Evolutionary conservation across 2,888 invertebrate species (phyloP).

Genomic region (Cheilosia urbana): DNA sequence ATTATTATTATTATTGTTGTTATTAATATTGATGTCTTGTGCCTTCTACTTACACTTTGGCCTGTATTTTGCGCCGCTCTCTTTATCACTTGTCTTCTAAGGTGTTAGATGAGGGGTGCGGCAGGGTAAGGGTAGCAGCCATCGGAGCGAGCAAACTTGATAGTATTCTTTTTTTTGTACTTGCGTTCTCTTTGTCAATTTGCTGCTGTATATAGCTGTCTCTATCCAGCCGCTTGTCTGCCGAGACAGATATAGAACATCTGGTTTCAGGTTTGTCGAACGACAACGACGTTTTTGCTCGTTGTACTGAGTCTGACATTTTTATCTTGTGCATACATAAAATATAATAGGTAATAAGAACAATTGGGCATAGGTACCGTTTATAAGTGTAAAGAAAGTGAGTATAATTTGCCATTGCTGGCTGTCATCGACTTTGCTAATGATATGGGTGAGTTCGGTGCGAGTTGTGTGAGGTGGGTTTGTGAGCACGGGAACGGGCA

Average conservation of each 20-base stretch:
- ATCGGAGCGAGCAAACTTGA: conserved; percentile 12
- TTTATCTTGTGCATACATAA: conserved; percentile 39
- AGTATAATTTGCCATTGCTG: conserved; percentile 31
- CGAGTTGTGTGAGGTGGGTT: conserved; percentile 4
- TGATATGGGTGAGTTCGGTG: not conserved
- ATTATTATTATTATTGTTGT: conserved; percentile 59
- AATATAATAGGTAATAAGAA: conserved; percentile 35
- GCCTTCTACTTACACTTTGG: conserved; percentile 70
- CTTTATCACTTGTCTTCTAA: conserved; percentile 31
- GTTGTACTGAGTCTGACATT: conserved; percentile 8
- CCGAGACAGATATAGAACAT: conserved; percentile 19
- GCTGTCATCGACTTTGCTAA: conserved; percentile 5
- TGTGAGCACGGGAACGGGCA: not conserved
- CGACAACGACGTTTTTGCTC: conserved; percentile 43
- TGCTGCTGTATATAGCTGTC: conserved; percentile 7
- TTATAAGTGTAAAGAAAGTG: conserved; percentile 44
- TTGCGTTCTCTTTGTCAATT: conserved; percentile 17
- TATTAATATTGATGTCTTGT: conserved; percentile 61
- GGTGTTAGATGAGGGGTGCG: not conserved
- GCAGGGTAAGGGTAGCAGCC: not conserved
- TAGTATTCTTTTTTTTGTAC: conserved; percentile 36
- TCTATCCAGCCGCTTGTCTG: conserved; percentile 6
- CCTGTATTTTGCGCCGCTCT: conserved; percentile 59
- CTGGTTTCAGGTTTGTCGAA: conserved; percentile 64
- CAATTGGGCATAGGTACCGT: conserved; percentile 15